Percentiles rank a stretch among this genome's conserved stretches.
Conservation (phyloP, 2,888 invertebrate genomes). For the Bellardia bayeri region DNA sequence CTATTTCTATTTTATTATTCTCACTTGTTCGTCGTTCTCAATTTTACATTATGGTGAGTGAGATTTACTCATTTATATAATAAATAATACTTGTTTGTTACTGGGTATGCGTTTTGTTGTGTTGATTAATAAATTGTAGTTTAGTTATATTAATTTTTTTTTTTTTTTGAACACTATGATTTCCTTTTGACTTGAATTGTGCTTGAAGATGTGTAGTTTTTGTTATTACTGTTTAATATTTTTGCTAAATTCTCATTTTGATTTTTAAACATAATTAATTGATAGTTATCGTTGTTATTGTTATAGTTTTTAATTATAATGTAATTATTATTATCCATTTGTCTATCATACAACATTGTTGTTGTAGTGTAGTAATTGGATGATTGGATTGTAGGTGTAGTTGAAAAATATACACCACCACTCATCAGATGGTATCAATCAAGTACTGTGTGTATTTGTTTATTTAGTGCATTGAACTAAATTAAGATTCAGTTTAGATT, state of each 20-base stretch:
- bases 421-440: slow-evolving; percentile 1
- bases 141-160: slow-evolving; percentile 23
- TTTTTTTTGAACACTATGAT: slow-evolving; percentile 59
- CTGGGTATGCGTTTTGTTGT: neutral
- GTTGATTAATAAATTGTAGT: neutral
- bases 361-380: neutral
- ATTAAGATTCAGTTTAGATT: slow-evolving; percentile 40
- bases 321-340: slow-evolving; percentile 26
- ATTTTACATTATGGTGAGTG: neutral
- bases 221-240: slow-evolving; percentile 41
- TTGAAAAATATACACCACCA: slow-evolving; percentile 9
- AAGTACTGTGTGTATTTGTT: neutral
- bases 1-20: neutral
- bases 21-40: neutral
- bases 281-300: slow-evolving; percentile 52
- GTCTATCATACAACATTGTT: slow-evolving; percentile 23
- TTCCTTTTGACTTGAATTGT: slow-evolving; percentile 47
- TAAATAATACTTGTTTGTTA: slow-evolving; percentile 32
- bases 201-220: slow-evolving; percentile 14
- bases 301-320: slow-evolving; percentile 44
- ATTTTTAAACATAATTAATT: slow-evolving; percentile 62
- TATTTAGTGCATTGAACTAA: slow-evolving; percentile 25
- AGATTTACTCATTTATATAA: neutral
- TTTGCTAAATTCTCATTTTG: slow-evolving; percentile 46
- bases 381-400: slow-evolving; percentile 17